Percentiles rank a stretch among this genome's conserved stretches.
phyloP scores from a whole-genome alignment of 2,888 invertebrate genomes.

The Hemaris fuciformis region DNA sequence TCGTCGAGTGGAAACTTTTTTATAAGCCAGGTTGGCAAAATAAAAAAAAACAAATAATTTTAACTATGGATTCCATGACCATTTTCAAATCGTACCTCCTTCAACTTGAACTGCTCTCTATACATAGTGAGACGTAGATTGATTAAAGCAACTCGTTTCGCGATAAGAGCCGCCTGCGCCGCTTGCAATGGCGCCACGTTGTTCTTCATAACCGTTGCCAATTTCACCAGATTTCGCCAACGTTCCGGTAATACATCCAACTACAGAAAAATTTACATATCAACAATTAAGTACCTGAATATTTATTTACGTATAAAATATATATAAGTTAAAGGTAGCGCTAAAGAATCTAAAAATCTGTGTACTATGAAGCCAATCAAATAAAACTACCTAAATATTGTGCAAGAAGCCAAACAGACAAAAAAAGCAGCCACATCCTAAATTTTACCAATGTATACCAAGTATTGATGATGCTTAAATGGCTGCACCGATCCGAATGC shows the following conservation, averaged over 20 bases:
- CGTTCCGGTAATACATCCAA: constrained; percentile 91
- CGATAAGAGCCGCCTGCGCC: constrained; percentile 92
- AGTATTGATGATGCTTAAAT: constrained; percentile 49
- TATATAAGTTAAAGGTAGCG: too few species aligned
- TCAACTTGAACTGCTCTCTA: constrained; percentile 86
- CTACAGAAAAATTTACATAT: constrained; percentile 45
- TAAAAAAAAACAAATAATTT: too few species aligned
- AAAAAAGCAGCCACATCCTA: not conserved
- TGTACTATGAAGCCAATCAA: not conserved
- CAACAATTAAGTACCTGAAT: too few species aligned
- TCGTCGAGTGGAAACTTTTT: too few species aligned
- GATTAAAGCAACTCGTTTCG: constrained; percentile 90
- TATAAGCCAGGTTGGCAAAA: too few species aligned
- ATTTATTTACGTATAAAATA: too few species aligned
- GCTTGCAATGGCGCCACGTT: constrained; percentile 93
- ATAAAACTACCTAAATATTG: not conserved
- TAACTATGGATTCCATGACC: too few species aligned
- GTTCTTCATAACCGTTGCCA: constrained; percentile 91
- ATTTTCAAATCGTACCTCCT: constrained; percentile 59
- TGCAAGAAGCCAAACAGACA: not conserved
- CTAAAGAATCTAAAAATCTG: too few species aligned
- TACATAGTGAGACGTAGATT: constrained; percentile 90
- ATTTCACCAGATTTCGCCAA: constrained; percentile 93
- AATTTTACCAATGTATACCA: constrained; percentile 69
- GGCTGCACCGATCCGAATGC: constrained; percentile 38